Percentiles rank a stretch among this genome's conserved stretches.
These are phyloP conservation scores for Aurelia aurita DNA, from an alignment of 30 jellyfish, hydroid and myxozoan species.

Conservation along the genomic window DNA sequence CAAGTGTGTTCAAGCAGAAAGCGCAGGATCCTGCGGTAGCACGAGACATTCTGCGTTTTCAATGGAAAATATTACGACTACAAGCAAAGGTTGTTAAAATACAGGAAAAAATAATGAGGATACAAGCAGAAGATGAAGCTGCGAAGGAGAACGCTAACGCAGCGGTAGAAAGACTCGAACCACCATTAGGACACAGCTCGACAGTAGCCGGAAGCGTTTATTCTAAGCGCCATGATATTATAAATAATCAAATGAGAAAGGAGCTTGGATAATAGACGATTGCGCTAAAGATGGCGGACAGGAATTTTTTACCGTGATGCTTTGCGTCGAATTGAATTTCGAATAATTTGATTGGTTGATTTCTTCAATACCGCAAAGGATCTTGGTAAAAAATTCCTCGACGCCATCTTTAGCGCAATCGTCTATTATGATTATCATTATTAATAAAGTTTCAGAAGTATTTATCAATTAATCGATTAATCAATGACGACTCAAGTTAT, in stretches of 20 bases:
- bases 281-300: too few species aligned
- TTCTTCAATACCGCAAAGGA: too few species aligned
- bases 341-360: too few species aligned
- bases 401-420: too few species aligned
- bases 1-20: slow-evolving; percentile 59
- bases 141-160: slow-evolving; percentile 50
- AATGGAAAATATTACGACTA: slow-evolving; percentile 93
- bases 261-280: slow-evolving; percentile 22
- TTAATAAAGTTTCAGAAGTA: too few species aligned
- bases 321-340: too few species aligned
- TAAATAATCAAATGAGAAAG: background rate
- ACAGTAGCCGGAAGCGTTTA: slow-evolving; percentile 57
- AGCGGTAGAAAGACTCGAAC: slow-evolving; percentile 64
- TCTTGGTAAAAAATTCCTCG: too few species aligned
- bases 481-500: too few species aligned
- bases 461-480: too few species aligned
- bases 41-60: slow-evolving; percentile 83
- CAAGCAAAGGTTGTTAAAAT: slow-evolving; percentile 98
- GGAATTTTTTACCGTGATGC: too few species aligned
- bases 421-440: too few species aligned
- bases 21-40: slow-evolving; percentile 95
- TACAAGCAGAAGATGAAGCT: slow-evolving; percentile 75
- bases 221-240: slow-evolving; percentile 12
- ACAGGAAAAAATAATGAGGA: slow-evolving; percentile 85
- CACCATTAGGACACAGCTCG: slow-evolving; percentile 81